Percentiles rank a stretch among this genome's conserved stretches.
phyloP scores from a whole-genome alignment of 2,113 vertebrate species.

The Elaphurus davidianus region DNA sequence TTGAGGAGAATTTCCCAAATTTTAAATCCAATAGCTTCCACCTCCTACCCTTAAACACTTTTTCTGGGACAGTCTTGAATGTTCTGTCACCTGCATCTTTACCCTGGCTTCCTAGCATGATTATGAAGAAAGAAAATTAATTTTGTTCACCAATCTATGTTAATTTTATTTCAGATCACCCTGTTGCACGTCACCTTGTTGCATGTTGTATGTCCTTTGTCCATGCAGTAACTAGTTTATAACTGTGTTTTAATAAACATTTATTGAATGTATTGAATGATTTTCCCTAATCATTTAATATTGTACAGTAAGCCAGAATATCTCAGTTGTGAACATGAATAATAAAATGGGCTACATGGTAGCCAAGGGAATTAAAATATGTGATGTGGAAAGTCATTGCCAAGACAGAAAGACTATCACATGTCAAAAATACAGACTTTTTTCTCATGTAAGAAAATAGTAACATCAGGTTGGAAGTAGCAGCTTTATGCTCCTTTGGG shows the following conservation, averaged over 20 bases:
- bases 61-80: not conserved
- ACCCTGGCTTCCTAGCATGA: not conserved
- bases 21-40: not conserved
- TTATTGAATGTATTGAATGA: not conserved
- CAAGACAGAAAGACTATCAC: not conserved
- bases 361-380: not conserved
- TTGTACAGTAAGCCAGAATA: not conserved
- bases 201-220: not conserved
- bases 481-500: not conserved
- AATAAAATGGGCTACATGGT: not conserved
- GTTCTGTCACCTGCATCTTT: not conserved
- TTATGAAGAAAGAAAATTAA: not conserved
- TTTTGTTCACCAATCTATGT: not conserved
- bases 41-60: accelerated
- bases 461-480: not conserved
- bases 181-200: not conserved
- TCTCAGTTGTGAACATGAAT: not conserved
- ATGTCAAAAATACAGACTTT: not conserved
- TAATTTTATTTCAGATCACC: not conserved
- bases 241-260: not conserved
- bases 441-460: not conserved
- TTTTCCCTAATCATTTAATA: not conserved
- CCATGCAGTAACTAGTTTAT: not conserved
- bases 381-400: not conserved
- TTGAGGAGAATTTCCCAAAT: not conserved